Base-by-base conservation (phyloP, 2,113 vertebrate species). In the Nothobranchius furzeri region DNA sequence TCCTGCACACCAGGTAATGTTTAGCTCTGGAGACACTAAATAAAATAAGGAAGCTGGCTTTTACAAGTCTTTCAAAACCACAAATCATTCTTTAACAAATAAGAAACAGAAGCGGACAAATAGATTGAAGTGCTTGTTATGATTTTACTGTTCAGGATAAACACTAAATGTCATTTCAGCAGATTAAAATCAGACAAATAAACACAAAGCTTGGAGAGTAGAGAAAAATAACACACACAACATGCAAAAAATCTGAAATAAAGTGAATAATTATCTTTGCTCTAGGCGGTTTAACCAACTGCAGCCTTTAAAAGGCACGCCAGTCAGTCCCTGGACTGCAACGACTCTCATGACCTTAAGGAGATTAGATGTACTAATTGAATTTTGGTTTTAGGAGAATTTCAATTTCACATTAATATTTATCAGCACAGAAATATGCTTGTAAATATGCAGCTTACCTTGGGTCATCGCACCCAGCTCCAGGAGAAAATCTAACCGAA, bases 381-480 rank as follows among this genome's bases (percentile, higher is more conserved):
- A 36, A 48, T 75, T 73, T 81, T 15, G 7, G 9, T 62, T 50
- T n/a, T n/a, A 43, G 64, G 36, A 70, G 51, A 30, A 48, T 78
- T 63, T 75, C 61, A 13, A 70, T 73, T 67, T 65, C 67, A 70
- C 2, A 17, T 49, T 68, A 75, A 70, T 17, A 49, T 49, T n/a
- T 49, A 49, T 49, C 58, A 24, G 17, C 15, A 37, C 42, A 64
- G 30, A 66, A 56, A 49, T 56, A 42, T 51, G 15, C 59, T 30
- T 24, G 12, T 47, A 62, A 75, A 72, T 65, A 67, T 59, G 49
- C 62, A 58, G 51, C 20, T 17, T 68, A 78, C 35, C 46, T 35
- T 63, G 30, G 63, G 52, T 75, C 72, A 67, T 64, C 24, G 0
- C 68, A 45, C 52, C 43, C 36, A 15, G 15, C 52, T 78, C 45